Evolutionary conservation across 2,797 vertebrate species (phyloP).

Genomic region (Petrocephalus schoutedeni): DNA sequence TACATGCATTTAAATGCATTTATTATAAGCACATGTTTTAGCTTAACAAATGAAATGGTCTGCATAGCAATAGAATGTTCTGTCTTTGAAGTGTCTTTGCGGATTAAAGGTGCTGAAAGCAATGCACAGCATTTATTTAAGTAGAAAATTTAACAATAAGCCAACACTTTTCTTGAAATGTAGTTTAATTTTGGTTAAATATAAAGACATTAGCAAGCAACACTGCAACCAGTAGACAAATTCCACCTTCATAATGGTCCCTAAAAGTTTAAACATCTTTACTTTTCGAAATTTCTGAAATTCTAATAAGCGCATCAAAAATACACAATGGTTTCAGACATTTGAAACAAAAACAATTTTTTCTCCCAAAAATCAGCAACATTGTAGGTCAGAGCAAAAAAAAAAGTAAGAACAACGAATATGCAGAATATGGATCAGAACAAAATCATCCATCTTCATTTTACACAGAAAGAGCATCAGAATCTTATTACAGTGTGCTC

Average conservation of each 20-base stretch:
- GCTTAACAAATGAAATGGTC: background rate
- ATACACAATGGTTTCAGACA: background rate
- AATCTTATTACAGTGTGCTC: background rate
- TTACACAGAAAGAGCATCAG: background rate
- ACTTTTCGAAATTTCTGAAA: background rate
- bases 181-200: slow-evolving; percentile 12
- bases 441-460: background rate
- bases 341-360: background rate
- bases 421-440: background rate
- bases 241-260: background rate
- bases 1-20: background rate
- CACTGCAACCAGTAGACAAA: background rate
- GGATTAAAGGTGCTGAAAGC: background rate
- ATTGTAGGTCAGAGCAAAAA: background rate
- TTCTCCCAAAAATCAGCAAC: background rate
- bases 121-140: background rate
- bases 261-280: background rate
- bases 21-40: background rate
- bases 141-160: background rate
- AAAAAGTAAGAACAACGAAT: background rate
- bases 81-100: background rate
- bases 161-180: background rate
- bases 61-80: background rate
- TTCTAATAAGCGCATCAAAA: background rate
- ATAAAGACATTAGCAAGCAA: background rate